Evolutionary conservation across 2,888 invertebrate species (phyloP), one percentile per base, ranked within the genome.

Genomic region (Sialis lutaria): DNA sequence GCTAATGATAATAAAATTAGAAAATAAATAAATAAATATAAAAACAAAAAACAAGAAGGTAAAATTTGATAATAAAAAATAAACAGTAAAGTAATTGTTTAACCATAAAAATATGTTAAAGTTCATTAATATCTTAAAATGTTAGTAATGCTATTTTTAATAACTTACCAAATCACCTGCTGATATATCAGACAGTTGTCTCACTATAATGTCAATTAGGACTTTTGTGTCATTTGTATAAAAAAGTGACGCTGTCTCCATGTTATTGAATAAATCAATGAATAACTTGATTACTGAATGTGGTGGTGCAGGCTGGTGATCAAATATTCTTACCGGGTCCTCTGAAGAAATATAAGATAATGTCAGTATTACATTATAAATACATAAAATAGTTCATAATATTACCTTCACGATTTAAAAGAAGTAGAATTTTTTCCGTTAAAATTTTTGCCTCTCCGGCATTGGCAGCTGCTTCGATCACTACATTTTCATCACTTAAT

Each of bases 211-310:
- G 61, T 95, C 96, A 51, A 95, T 82, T 49, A 95, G 74, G 40
- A 95, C 95, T 66, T 87, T 89, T 40, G 87, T 81, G 61, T 96
- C 96, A 60, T 95, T 96, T 1, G 92, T 90, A 64, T 96, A 96
- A 67, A 95, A 89, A 52, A 93, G 74, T 53, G 79, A 76, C 0
- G 93, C 86, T 1, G 92, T 90, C 52, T 76, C 73, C 53, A 77
- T 74, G 54, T 76, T 75, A 51, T 79, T 79, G 64, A 92, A 92
- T 53, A 95, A 67, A 64, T 96, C 93, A 41, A 79, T 79, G 54
- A 89, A 81, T 55, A 96, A 73, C 67, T 95, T 93, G 43, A 92
- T 68, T 6, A 93, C 82, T 0, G 93, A 84, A 68, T 93, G 87
- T 45, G 81, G 75, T 1, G 84, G 83, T 50, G 77, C 75, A 2